Evolutionary conservation across 1,140 invertebrate genomes (phyloP).

Genomic region (Asbolus verrucosus): DNA sequence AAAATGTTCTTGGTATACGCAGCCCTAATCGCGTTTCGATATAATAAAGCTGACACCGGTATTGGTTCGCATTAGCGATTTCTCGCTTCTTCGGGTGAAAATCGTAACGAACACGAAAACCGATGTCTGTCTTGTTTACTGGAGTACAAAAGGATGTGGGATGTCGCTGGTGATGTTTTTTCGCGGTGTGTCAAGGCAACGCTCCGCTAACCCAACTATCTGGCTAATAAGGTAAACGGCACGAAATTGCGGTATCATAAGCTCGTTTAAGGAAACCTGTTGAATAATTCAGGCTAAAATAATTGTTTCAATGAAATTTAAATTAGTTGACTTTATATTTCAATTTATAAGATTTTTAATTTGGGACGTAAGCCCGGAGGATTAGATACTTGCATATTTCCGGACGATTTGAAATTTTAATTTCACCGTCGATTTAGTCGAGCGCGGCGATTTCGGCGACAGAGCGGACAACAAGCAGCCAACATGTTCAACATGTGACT

Average conservation of each 20-base stretch:
- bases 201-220: too few species aligned
- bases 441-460: too few species aligned
- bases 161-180: too few species aligned
- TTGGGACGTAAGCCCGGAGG: conserved; percentile 11
- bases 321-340: conserved; percentile 37
- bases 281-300: conserved; percentile 40
- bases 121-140: not conserved
- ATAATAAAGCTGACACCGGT: conserved; percentile 31
- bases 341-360: conserved; percentile 40
- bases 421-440: conserved; percentile 4
- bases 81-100: conserved; percentile 21
- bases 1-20: too few species aligned
- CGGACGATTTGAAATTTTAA: conserved; percentile 27
- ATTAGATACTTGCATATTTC: conserved; percentile 1
- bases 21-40: conserved; percentile 15
- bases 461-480: too few species aligned
- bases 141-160: not conserved
- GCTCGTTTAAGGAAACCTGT: conserved; percentile 35
- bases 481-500: too few species aligned
- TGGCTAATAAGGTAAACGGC: conserved; percentile 22
- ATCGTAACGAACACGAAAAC: conserved; percentile 2
- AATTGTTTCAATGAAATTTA: conserved; percentile 42
- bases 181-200: too few species aligned
- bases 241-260: conserved; percentile 29
- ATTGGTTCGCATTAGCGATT: conserved; percentile 25